Evolutionary conservation across 2,113 vertebrate species (phyloP).

Genomic region (Noturus placidus): DNA sequence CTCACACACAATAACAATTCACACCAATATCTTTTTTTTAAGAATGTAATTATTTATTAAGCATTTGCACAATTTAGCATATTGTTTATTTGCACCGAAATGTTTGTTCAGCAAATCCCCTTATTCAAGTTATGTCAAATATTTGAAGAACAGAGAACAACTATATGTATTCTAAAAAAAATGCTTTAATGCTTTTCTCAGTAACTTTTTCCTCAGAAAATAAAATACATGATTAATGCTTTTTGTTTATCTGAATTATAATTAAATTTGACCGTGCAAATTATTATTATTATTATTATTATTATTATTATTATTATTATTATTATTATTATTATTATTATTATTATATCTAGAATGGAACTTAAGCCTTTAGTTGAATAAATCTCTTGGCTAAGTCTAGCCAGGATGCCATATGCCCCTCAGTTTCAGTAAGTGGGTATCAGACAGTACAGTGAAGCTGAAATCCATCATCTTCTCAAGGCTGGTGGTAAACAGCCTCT

Average conservation of each 20-base stretch:
- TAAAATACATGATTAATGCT: not conserved
- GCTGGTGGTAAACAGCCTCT: conserved; percentile 70
- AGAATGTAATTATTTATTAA: not conserved
- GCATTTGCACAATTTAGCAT: not conserved
- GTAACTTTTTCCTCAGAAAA: not conserved
- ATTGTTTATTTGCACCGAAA: not conserved
- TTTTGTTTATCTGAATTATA: not conserved
- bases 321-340: not conserved
- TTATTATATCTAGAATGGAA: not conserved
- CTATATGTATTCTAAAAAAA: not conserved
- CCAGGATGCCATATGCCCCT: conserved; percentile 31
- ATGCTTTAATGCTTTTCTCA: not conserved
- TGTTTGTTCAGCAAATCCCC: not conserved
- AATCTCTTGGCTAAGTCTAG: conserved; percentile 5
- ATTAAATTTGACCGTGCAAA: too few species aligned
- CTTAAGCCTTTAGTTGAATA: not conserved
- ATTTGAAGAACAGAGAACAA: not conserved
- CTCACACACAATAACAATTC: not conserved
- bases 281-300: not conserved
- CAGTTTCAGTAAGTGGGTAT: conserved; percentile 58
- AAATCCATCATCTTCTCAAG: conserved; percentile 69
- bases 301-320: not conserved
- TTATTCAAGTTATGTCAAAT: not conserved
- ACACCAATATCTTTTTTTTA: not conserved
- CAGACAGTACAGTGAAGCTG: conserved; percentile 60